Conservation (phyloP, 1,140 invertebrate species). For the Drosophila dunni region DNA sequence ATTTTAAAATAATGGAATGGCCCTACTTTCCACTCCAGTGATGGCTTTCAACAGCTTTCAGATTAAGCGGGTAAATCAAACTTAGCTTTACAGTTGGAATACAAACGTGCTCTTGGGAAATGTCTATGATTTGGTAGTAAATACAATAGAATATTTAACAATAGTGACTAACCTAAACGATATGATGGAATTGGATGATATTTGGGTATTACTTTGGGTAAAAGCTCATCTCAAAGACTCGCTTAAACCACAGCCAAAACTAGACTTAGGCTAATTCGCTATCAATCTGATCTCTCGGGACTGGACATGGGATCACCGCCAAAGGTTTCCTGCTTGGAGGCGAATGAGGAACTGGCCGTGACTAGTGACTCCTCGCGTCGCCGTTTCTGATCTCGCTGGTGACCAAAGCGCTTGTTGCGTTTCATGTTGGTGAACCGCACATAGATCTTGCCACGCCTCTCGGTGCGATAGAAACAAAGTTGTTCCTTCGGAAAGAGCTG, state of each 20-base stretch:
- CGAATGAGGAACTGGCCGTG: conserved; percentile 1
- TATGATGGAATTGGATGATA: not conserved
- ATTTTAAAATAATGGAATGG: too few relatives aligned
- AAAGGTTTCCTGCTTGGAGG: conserved; percentile 35
- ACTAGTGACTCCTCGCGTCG: conserved; percentile 41
- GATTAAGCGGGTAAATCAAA: too few relatives aligned
- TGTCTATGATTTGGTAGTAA: not conserved
- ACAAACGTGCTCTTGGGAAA: not conserved
- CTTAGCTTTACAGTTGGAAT: not conserved
- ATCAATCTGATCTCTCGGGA: conserved; percentile 67
- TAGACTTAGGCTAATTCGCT: not conserved
- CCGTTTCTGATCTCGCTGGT: conserved; percentile 50
- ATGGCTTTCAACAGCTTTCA: too few relatives aligned
- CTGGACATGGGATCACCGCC: conserved; percentile 50
- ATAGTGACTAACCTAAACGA: not conserved
- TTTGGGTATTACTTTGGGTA: not conserved
- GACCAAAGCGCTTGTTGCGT: conserved; percentile 60
- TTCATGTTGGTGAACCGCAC: conserved; percentile 79
- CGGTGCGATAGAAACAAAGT: conserved; percentile 72
- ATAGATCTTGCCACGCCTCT: conserved; percentile 78
- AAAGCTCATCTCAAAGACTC: not conserved
- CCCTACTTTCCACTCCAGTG: too few relatives aligned
- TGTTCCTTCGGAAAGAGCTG: conserved; percentile 69
- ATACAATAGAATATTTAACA: not conserved
- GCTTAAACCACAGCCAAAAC: too few relatives aligned